These are phyloP conservation scores for Isotomurus palustris DNA, from an alignment of 2,888 invertebrate species.

Conservation along the genomic window DNA sequence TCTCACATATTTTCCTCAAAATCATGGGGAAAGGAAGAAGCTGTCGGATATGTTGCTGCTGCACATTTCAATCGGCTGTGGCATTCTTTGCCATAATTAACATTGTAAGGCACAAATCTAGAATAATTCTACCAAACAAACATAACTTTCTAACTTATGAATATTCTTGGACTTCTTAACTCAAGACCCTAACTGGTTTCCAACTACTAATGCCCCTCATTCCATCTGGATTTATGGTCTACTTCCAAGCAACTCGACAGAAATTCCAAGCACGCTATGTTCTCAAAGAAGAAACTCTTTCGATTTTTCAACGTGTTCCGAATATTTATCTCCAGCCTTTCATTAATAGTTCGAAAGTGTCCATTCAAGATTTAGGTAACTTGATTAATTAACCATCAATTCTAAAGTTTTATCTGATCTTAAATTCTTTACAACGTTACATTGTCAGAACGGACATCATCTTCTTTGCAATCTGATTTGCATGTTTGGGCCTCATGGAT, in stretches of 20 bases:
- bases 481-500: slow-evolving; percentile 4
- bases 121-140: no score
- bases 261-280: neutral
- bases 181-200: neutral
- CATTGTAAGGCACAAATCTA: no score
- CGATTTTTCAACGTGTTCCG: slow-evolving; percentile 1
- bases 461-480: slow-evolving; percentile 1
- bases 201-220: slow-evolving; percentile 1
- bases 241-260: neutral
- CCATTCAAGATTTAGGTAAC: neutral
- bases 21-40: neutral
- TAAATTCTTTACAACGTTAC: neutral
- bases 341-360: no score
- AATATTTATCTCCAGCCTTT: no score
- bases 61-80: no score
- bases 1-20: neutral
- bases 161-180: no score
- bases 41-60: neutral
- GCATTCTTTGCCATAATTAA: no score
- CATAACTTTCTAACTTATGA: no score
- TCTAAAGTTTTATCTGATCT: neutral
- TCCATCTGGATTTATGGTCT: neutral
- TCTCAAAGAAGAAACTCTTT: slow-evolving; percentile 1
- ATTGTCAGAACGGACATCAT: neutral
- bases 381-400: neutral